phyloP scores from a whole-genome alignment of 2,113 vertebrate species.

The Ibidorhyncha struthersii region DNA sequence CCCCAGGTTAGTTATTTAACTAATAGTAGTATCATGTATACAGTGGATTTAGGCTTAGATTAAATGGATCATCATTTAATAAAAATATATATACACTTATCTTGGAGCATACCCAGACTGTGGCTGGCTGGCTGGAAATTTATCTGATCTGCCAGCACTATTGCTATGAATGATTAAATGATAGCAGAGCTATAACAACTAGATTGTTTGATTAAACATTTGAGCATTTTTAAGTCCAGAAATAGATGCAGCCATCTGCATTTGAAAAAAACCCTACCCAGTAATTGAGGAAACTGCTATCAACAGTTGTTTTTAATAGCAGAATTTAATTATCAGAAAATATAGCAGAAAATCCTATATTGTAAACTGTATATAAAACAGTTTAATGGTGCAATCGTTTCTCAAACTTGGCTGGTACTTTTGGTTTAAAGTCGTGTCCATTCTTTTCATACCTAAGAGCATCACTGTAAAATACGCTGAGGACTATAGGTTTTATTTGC shows the following conservation, averaged over 20 bases:
- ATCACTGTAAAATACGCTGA: conserved; percentile 80
- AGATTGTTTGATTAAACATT: conserved; percentile 39
- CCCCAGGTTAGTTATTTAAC: conserved; percentile 27
- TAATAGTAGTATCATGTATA: conserved; percentile 23
- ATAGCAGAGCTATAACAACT: not conserved
- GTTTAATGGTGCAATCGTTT: conserved; percentile 80
- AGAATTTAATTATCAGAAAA: conserved; percentile 40
- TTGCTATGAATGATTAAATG: conserved; percentile 26
- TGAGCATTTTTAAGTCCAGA: conserved; percentile 56
- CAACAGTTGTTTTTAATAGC: conserved; percentile 70
- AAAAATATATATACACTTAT: not conserved
- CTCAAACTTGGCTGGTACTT: conserved; percentile 76
- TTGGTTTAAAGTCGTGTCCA: conserved; percentile 69
- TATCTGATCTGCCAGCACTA: not conserved
- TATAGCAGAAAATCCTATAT: conserved; percentile 77
- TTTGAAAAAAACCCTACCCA: conserved; percentile 2
- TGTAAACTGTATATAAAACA: conserved; percentile 83
- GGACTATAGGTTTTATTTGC: conserved; percentile 78
- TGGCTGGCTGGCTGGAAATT: conserved; percentile 6
- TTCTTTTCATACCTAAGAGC: conserved; percentile 76
- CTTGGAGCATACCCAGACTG: not conserved
- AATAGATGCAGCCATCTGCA: conserved; percentile 24
- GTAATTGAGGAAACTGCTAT: conserved; percentile 65
- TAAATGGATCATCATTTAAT: conserved; percentile 41
- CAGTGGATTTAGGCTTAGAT: conserved; percentile 44